phyloP scores from a whole-genome alignment of 2,113 vertebrate species.

The Embiotoca jacksoni region DNA sequence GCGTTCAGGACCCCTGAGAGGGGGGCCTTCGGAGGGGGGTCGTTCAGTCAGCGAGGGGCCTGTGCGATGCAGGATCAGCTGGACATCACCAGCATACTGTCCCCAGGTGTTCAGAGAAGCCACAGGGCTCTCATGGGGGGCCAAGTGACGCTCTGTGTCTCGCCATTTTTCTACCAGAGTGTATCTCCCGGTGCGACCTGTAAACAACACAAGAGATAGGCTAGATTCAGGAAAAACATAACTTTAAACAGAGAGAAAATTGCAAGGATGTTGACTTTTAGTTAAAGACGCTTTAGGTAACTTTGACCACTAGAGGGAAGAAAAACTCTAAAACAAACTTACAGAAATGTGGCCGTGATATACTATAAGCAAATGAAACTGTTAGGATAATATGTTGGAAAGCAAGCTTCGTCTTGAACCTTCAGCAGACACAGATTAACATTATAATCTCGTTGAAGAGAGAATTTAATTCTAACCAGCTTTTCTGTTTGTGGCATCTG shows the following conservation, averaged over 20 bases:
- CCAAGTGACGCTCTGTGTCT: slow-evolving; percentile 93
- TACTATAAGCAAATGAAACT: not conserved
- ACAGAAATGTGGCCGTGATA: not conserved
- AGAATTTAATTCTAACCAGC: not conserved
- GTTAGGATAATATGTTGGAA: not conserved
- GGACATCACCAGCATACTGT: slow-evolving; percentile 96
- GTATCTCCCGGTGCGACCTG: slow-evolving; percentile 96
- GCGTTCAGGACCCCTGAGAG: slow-evolving; percentile 90
- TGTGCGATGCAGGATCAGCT: slow-evolving; percentile 93
- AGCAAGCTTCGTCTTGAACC: not conserved
- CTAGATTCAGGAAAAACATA: not conserved
- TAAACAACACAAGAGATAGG: slow-evolving; percentile 25
- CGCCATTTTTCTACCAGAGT: slow-evolving; percentile 98
- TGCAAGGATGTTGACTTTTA: not conserved
- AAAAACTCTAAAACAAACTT: not conserved
- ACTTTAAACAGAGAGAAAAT: not conserved
- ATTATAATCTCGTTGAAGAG: too few relatives aligned
- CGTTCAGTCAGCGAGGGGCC: slow-evolving; percentile 94
- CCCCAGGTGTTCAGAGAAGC: slow-evolving; percentile 98
- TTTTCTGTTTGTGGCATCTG: not conserved
- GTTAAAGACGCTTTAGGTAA: not conserved
- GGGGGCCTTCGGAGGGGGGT: slow-evolving; percentile 91
- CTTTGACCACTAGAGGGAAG: not conserved
- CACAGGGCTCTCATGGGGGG: slow-evolving; percentile 95
- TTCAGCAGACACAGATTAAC: not conserved